phyloP scores from a whole-genome alignment of 2,797 vertebrate genomes.

The Acipenser transmontanus region DNA sequence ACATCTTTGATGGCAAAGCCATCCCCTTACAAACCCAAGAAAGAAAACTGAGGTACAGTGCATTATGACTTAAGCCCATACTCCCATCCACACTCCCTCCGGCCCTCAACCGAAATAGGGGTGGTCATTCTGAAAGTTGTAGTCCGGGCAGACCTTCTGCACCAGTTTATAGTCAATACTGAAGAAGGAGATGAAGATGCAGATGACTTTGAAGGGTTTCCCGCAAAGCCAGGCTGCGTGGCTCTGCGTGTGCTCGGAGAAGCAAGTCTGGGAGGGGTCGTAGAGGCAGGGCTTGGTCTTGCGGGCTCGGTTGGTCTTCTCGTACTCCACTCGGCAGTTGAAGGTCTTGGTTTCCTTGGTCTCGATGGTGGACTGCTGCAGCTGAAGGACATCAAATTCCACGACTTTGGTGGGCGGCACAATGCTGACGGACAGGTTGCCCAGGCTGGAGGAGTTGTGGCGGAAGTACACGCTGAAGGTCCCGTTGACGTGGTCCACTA shows the following conservation, averaged over 20 bases:
- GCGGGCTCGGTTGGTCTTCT: slow-evolving; percentile 89
- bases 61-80: neutral
- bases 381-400: slow-evolving; percentile 79
- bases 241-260: slow-evolving; percentile 93
- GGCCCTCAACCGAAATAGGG: slow-evolving; percentile 80
- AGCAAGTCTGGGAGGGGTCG: slow-evolving; percentile 89
- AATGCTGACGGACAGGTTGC: slow-evolving; percentile 91
- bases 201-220: slow-evolving; percentile 98
- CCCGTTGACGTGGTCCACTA: slow-evolving; percentile 93
- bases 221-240: slow-evolving; percentile 91
- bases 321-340: slow-evolving; percentile 92
- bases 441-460: slow-evolving; percentile 92
- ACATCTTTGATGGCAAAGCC: slow-evolving; percentile 15
- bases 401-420: slow-evolving; percentile 91
- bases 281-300: slow-evolving; percentile 92
- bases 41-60: neutral
- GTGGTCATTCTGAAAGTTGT: slow-evolving; percentile 94
- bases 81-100: neutral
- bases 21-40: slow-evolving; percentile 19
- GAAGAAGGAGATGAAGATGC: slow-evolving; percentile 96
- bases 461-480: slow-evolving; percentile 96
- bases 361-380: slow-evolving; percentile 76
- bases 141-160: slow-evolving; percentile 96
- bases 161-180: slow-evolving; percentile 97
- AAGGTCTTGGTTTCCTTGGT: slow-evolving; percentile 80